Percentiles rank a stretch among this genome's conserved stretches.
Conservation (phyloP, 1,140 invertebrate genomes). For the Pectinophora gossypiella region DNA sequence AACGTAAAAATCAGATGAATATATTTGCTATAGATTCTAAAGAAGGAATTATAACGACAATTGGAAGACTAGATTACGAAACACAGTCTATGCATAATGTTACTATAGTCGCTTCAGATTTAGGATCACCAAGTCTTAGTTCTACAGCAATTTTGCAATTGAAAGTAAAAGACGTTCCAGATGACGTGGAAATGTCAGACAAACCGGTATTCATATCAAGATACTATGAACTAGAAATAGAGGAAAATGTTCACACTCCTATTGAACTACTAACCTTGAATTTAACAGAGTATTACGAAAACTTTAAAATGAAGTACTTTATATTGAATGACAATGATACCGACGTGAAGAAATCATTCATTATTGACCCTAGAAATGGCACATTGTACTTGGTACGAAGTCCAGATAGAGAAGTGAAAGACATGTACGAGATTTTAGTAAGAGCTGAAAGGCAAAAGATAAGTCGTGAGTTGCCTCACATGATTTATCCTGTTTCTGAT, state of each 20-base stretch:
- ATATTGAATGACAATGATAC: constrained; percentile 77
- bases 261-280: constrained; percentile 83
- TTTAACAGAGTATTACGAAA: constrained; percentile 77
- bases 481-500: constrained; percentile 84
- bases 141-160: constrained; percentile 85
- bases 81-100: constrained; percentile 81
- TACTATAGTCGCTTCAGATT: constrained; percentile 87
- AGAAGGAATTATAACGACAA: constrained; percentile 86
- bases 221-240: constrained; percentile 87
- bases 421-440: constrained; percentile 81
- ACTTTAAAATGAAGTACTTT: constrained; percentile 76
- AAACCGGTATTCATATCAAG: constrained; percentile 81
- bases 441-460: constrained; percentile 81
- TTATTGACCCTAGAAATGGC: constrained; percentile 83
- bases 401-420: constrained; percentile 81
- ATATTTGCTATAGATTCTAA: constrained; percentile 88
- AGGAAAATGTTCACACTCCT: constrained; percentile 83
- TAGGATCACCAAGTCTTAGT: constrained; percentile 87
- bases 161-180: constrained; percentile 80
- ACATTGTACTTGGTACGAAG: constrained; percentile 81
- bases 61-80: constrained; percentile 85
- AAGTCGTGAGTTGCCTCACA: constrained; percentile 79
- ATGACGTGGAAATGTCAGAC: constrained; percentile 71
- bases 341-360: constrained; percentile 77
- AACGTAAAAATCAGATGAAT: constrained; percentile 77